These are phyloP conservation scores for Nebria ingens DNA, from an alignment of 1,140 invertebrate genomes.

Conservation along the genomic window DNA sequence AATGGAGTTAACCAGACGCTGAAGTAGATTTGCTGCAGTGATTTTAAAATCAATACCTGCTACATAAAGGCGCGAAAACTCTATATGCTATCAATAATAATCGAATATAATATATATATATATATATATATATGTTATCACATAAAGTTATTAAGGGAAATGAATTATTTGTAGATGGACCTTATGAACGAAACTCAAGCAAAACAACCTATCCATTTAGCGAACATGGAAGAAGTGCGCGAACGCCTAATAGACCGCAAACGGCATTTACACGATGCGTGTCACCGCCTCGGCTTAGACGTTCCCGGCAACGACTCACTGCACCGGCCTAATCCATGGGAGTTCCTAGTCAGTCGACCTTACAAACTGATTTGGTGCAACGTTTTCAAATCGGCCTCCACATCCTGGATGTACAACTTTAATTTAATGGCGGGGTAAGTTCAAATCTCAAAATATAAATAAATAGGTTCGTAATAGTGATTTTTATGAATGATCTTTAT, in stretches of 20 bases:
- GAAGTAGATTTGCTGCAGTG: too few species aligned
- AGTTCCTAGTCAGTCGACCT: conserved; percentile 68
- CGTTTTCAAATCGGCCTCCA: conserved; percentile 76
- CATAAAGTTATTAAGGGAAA: too few species aligned
- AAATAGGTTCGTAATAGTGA: too few species aligned
- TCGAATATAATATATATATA: too few species aligned
- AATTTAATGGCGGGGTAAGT: conserved; percentile 64
- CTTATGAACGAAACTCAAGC: not conserved
- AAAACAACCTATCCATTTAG: not conserved
- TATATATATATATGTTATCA: too few species aligned
- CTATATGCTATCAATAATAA: too few species aligned
- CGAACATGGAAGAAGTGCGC: conserved; percentile 20
- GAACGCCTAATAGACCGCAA: conserved; percentile 25
- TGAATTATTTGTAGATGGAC: not conserved
- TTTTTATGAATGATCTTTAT: too few species aligned
- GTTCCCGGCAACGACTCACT: conserved; percentile 49
- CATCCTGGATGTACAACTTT: conserved; percentile 85
- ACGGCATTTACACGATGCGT: conserved; percentile 25
- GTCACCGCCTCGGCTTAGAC: conserved; percentile 26
- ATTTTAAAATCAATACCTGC: too few species aligned
- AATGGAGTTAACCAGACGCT: too few species aligned
- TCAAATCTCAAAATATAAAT: conserved; percentile 4
- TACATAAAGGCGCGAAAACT: too few species aligned
- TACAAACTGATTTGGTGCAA: conserved; percentile 77
- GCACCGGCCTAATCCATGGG: conserved; percentile 67